Percentiles rank a stretch among this genome's conserved stretches.
Conservation (phyloP, 2,888 invertebrate species). For the Phaedon cochleariae region DNA sequence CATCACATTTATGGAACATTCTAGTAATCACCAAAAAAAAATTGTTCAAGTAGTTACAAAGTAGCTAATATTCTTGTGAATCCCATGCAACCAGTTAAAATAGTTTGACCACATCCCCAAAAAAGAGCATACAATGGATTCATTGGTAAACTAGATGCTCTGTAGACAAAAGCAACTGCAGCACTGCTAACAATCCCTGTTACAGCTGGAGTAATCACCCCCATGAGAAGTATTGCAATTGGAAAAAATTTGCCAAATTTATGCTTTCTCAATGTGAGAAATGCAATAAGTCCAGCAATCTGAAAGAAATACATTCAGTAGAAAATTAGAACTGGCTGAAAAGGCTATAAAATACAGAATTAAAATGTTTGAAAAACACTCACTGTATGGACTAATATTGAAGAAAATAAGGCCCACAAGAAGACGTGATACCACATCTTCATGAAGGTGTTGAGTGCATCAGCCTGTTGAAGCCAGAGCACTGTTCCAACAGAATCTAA, state of each 20-base stretch:
- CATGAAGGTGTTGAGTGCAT: conserved; percentile 74
- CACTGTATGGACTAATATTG: conserved; percentile 86
- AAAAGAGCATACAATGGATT: conserved; percentile 90
- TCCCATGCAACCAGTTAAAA: conserved; percentile 87
- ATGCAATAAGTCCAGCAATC: conserved; percentile 89
- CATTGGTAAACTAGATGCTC: conserved; percentile 89
- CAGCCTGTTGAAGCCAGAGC: conserved; percentile 57
- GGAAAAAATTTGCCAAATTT: conserved; percentile 96
- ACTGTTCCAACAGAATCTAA: conserved; percentile 57
- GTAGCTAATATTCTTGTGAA: conserved; percentile 94
- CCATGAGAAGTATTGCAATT: conserved; percentile 86
- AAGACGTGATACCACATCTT: conserved; percentile 99
- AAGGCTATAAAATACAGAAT: not conserved
- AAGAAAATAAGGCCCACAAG: conserved; percentile 94
- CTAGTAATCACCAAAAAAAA: conserved; percentile 17
- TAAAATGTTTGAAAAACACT: conserved; percentile 32
- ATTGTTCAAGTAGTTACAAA: conserved; percentile 37
- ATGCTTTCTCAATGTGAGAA: conserved; percentile 91
- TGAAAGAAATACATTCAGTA: conserved; percentile 44
- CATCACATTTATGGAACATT: conserved; percentile 56
- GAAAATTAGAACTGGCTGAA: not conserved
- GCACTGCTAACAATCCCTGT: conserved; percentile 91
- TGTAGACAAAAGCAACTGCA: conserved; percentile 92
- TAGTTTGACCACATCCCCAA: conserved; percentile 95
- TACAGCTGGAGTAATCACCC: conserved; percentile 86